A percentile compares a stretch with the other conserved stretches of the same genome.
These are phyloP conservation scores for Allacma fusca DNA, from an alignment of 2,888 invertebrate species.

Conservation along the genomic window DNA sequence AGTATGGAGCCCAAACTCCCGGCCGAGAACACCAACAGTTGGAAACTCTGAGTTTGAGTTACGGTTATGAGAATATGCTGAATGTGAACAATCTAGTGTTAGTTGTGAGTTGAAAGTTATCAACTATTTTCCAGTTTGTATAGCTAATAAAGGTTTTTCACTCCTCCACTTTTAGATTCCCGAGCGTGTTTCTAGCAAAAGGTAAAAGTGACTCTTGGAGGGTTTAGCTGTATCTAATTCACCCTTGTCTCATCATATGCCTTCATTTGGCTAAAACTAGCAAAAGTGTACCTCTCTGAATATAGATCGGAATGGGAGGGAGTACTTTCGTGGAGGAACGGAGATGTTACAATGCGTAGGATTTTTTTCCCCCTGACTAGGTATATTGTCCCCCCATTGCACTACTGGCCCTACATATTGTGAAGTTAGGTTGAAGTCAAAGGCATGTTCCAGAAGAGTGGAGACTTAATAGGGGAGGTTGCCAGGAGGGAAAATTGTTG, in stretches of 20 bases:
- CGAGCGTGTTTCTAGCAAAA: background rate
- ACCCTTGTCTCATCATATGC: no score
- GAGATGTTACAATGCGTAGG: no score
- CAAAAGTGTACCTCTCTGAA: no score
- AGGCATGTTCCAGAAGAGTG: slow-evolving; percentile 29
- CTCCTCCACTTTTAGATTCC: background rate
- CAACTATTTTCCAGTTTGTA: slow-evolving; percentile 28
- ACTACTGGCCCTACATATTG: background rate
- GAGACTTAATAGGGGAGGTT: slow-evolving; percentile 52
- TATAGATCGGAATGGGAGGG: no score
- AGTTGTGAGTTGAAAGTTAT: slow-evolving; percentile 21
- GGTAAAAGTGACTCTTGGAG: background rate
- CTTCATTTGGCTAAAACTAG: background rate
- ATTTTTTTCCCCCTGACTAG: background rate
- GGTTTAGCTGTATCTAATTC: no score
- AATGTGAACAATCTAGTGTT: background rate
- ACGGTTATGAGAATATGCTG: slow-evolving; percentile 21
- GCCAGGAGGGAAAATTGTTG: slow-evolving; percentile 59
- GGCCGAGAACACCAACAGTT: background rate
- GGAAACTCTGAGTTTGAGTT: slow-evolving; percentile 13
- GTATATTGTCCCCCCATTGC: background rate
- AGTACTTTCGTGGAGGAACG: background rate
- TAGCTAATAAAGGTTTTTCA: slow-evolving; percentile 31
- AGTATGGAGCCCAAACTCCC: no score
- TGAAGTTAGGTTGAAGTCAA: background rate